Evolutionary conservation across 2,113 vertebrate species (phyloP), one percentile per base, ranked within the genome.

Genomic region (Emydura subglobosa): DNA sequence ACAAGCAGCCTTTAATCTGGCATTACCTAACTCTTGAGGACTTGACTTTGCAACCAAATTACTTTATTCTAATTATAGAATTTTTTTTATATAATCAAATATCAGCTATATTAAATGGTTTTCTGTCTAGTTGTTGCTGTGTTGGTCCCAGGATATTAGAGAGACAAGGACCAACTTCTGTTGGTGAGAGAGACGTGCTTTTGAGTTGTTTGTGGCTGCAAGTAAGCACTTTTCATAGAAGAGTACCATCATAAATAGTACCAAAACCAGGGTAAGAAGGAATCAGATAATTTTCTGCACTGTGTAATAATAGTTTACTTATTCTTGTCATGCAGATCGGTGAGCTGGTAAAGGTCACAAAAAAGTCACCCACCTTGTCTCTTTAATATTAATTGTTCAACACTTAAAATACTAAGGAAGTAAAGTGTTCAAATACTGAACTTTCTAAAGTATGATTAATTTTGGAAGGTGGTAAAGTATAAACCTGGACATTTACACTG

Each of bases 291-390:
- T 50, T 42, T 6, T 29, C 54, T 44, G 19, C 68, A 14, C 21
- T n/a, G 11, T 61, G 27, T 82, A 53, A 55, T 55, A 10, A 34
- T 31, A 39, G 22, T 72, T 22, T 72, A 72, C 65, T 96, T 27
- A 95, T 98, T 98, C 95, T 97, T 87, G 25, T 68, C 88, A 97
- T 96, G 83, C 98, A 99, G 99, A 99, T 99, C 97, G 99, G 99
- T 85, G 99, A 99, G 98, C 98, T 98, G 97, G 99, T 99, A 91
- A 99, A 99, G 98, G 99, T 99, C 98, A 99, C 99, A 97, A 99
- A 99, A n/a, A 72, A 72, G 65, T 39, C 65, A 72, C n/a, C 21
- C 65, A 10, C 17, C 29, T 34, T 61, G 3, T 72, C n/a, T 39
- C 34, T 65, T 31, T 68, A n/a, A 68, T 65, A 65, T 68, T n/a